Conservation (phyloP, 2,797 vertebrate genomes). For the Pseudochirops cupreus region DNA sequence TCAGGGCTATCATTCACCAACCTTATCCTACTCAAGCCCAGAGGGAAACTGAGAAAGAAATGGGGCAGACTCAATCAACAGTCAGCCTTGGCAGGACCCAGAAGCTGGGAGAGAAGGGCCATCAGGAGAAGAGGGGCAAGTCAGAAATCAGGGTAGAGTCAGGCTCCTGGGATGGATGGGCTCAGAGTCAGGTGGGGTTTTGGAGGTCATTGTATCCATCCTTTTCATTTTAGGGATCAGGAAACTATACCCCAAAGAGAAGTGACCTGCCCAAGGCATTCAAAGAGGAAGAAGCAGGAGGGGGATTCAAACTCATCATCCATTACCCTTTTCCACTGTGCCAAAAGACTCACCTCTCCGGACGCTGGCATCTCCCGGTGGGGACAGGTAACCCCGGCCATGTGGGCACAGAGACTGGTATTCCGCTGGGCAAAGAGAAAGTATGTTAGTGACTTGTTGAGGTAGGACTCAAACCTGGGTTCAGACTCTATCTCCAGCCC, state of each 20-base stretch:
- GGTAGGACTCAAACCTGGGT: background rate
- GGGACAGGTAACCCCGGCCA: slow-evolving; percentile 87
- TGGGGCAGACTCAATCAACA: background rate
- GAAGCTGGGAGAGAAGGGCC: background rate
- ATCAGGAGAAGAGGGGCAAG: background rate
- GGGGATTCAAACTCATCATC: background rate
- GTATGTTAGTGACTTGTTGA: background rate
- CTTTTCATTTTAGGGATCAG: background rate
- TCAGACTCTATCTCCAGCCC: background rate
- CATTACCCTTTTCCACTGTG: background rate
- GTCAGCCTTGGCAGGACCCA: background rate
- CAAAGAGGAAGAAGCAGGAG: background rate
- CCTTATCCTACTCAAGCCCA: background rate
- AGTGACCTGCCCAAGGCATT: background rate
- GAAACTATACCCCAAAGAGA: background rate
- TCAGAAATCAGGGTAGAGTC: background rate
- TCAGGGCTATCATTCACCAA: background rate
- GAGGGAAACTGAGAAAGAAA: background rate
- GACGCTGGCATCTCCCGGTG: slow-evolving; percentile 47
- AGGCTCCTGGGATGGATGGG: background rate
- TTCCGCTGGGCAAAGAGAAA: slow-evolving; percentile 84
- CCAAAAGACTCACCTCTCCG: slow-evolving; percentile 57
- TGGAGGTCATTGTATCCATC: too few relatives aligned
- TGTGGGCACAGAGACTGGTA: slow-evolving; percentile 91
- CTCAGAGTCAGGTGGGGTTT: background rate